Conservation (phyloP, 2,888 invertebrate species). For the Amitus sp. region DNA sequence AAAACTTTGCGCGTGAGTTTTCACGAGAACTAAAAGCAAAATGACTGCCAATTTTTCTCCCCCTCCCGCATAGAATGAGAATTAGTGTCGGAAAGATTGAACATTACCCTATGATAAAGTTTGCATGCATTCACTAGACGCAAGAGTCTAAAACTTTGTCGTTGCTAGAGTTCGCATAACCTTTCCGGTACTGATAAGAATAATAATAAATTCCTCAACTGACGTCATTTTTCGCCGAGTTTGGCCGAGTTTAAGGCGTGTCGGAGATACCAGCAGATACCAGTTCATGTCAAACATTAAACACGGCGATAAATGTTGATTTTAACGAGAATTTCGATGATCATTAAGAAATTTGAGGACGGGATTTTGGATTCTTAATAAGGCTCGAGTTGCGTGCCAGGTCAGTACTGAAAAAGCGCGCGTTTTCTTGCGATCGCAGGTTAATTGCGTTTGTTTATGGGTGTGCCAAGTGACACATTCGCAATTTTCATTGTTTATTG, state of each 20-base stretch:
- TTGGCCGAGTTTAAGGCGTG: background rate
- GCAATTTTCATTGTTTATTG: background rate
- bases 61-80: too few species aligned
- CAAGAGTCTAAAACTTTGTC: too few species aligned
- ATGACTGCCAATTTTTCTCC: too few species aligned
- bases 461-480: constrained; percentile 1
- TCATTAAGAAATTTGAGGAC: background rate
- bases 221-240: too few species aligned
- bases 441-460: background rate
- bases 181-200: too few species aligned
- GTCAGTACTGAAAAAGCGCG: background rate
- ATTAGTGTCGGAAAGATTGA: too few species aligned
- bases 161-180: too few species aligned
- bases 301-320: background rate
- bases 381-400: background rate
- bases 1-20: too few species aligned
- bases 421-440: background rate
- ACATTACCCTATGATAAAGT: too few species aligned
- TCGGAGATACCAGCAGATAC: background rate
- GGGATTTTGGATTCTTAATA: background rate
- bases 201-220: too few species aligned
- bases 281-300: background rate
- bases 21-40: too few species aligned
- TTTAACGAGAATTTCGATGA: background rate
- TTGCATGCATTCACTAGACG: too few species aligned